Base-by-base conservation (phyloP, 2,797 vertebrate genomes). In the Ambastaia sidthimunki region DNA sequence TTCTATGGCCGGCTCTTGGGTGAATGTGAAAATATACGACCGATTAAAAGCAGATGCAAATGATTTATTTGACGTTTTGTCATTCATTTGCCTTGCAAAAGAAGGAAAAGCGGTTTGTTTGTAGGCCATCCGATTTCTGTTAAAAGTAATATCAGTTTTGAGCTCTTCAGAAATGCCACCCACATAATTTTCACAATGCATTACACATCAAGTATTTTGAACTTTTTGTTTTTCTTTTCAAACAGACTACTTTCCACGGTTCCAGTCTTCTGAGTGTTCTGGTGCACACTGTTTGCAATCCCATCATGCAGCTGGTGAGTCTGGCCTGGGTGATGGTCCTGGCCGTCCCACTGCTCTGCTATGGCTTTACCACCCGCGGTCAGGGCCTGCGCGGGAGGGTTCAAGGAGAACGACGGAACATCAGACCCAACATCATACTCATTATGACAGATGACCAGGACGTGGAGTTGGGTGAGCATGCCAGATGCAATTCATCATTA, bases 371-470 rank as follows among this genome's bases (percentile, higher is more conserved):
- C 19, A 90, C 96, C 86, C 95, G 95, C 81, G 93, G 95, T 63
- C 94, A 95, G 1, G 92, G 94, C 81, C 95, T 96, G 85, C 92
- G 96, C 91, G 97, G 96, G 79, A 96, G 97, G 62, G 92, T 97
- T 74, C 96, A 95, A 87, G 95, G 96, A 77, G 98, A 99, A 84
- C 90, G 98, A 50, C 96, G 96, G 82, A 99, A 99, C 91, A 99
- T 99, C 89, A 94, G 98, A 71, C 98, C 98, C 82, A 99, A 99
- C 90, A 98, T 99, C 86, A 96, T 99, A 82, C 96, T 99, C 71
- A 97, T 99, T 78, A 96, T 99, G 86, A 99, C 98, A 0, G 98
- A 99, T 31, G 98, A 99, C 89, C 98, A 99, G 88, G 98, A 99
- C 75, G 96, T 99, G 86, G 98, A 99, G 86, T 90, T 99, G 82